Base-by-base conservation (phyloP, 2,113 vertebrate species). In the cattle (Bos taurus) region DNA sequence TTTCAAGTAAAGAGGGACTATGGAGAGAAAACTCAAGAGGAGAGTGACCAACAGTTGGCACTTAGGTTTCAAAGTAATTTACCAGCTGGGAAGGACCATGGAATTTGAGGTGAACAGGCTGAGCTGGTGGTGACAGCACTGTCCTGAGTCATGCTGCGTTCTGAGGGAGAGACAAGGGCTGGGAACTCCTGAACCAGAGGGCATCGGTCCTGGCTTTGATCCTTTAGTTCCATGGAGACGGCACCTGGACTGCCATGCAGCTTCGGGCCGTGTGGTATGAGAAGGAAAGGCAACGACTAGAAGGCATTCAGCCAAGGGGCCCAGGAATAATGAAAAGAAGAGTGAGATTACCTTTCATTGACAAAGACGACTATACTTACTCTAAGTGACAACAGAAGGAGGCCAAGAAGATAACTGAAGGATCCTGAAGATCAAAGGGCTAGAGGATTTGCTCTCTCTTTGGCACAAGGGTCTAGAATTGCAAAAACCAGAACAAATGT, bases 371-470 rank as follows among this genome's bases (percentile, higher is more conserved):
- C 83, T 67, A 23, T 43, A 52, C 94, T 96, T 97, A 62, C 56
- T 40, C 57, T 97, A 91, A 97, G 67, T 60, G 93, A 56, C 77
- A 93, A 74, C 71, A 90, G 91, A 95, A 98, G 95, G 96, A 78
- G 89, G 83, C 50, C 78, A 80, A 87, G 52, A 85, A 92, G 92
- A 81, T 94, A 94, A 98, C 17, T 90, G 96, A 84, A 97, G 91
- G 62, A n/a, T 64, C 40, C 6, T 14, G 19, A 71, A 90, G 94
- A 95, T 94, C 93, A 97, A 98, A 97, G 83, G 36, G 40, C 56
- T 84, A 8, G 25, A 91, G 95, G 94, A 89, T 90, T 95, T 97
- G 78, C 87, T 88, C 9, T 96, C 80, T 77, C 87, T 89, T 71
- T 30, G 93, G 62, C 64, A 94, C 86, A 50, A 91, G 50, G 30